A percentile compares a stretch with the other conserved stretches of the same genome.
Evolutionary conservation across 2,797 vertebrate species (phyloP).

Genomic region (Neoniphon sammara): DNA sequence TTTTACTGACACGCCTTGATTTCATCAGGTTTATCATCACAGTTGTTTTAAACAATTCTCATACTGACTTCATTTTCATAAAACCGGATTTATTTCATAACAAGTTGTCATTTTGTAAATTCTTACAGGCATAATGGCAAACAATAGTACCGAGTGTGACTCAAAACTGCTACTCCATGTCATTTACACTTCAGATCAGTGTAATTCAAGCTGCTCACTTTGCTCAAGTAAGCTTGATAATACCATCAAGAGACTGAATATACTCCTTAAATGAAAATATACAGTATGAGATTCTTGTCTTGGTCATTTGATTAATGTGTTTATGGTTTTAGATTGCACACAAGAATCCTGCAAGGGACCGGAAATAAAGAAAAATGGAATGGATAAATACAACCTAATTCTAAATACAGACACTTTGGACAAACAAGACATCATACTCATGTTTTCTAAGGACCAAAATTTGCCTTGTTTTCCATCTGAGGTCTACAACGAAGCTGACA

Average conservation of each 20-base stretch:
- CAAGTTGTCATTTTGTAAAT: background rate
- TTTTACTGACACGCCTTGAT: no score
- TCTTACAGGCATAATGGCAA: background rate
- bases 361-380: rapidly evolving
- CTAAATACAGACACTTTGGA: background rate
- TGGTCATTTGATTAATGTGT: constrained; percentile 1
- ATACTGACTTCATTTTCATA: no score
- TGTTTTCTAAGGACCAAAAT: rapidly evolving
- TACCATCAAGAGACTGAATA: background rate
- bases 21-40: no score
- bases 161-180: background rate
- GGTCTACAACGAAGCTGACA: rapidly evolving
- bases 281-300: background rate
- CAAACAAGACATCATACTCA: constrained; percentile 9
- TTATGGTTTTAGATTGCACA: background rate
- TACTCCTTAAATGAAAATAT: background rate
- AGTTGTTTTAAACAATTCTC: no score
- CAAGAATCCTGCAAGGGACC: rapidly evolving
- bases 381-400: rapidly evolving
- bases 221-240: constrained; percentile 19
- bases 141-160: background rate
- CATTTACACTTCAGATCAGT: no score
- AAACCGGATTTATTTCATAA: no score
- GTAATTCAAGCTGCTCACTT: no score
- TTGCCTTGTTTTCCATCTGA: rapidly evolving